Percentiles rank a stretch among this genome's conserved stretches.
Conservation (phyloP, 2,888 invertebrate species). For the Panzeria rudis region DNA sequence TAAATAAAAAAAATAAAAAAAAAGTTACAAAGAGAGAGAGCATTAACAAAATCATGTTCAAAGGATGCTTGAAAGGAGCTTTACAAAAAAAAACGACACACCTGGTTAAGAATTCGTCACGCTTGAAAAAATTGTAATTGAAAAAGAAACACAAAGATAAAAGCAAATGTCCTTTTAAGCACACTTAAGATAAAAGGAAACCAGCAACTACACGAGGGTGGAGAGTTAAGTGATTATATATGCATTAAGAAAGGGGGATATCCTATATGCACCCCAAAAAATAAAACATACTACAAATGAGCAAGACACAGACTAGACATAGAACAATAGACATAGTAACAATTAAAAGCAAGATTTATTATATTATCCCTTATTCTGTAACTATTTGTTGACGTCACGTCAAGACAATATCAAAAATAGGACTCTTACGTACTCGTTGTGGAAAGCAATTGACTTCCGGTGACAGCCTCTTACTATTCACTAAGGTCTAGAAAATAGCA, state of each 20-base stretch:
- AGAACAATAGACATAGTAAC: no score
- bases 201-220: neutral
- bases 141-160: conserved; percentile 40
- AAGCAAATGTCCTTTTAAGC: conserved; percentile 57
- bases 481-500: no score
- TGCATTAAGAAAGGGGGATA: neutral
- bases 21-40: neutral
- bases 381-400: no score
- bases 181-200: conserved; percentile 35
- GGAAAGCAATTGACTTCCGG: no score
- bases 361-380: no score
- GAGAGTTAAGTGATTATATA: conserved; percentile 3
- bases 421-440: no score
- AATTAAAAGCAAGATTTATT: no score
- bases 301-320: neutral
- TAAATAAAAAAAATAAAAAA: conserved; percentile 16
- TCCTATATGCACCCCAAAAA: no score
- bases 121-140: conserved; percentile 43
- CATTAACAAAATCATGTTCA: conserved; percentile 19
- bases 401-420: no score
- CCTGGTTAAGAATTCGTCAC: conserved; percentile 29
- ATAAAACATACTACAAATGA: neutral
- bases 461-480: no score
- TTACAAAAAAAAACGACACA: conserved; percentile 17
- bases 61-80: conserved; percentile 8